Evolutionary conservation across 2,113 vertebrate genomes (phyloP).

Genomic region (Bothrops jararaca): DNA sequence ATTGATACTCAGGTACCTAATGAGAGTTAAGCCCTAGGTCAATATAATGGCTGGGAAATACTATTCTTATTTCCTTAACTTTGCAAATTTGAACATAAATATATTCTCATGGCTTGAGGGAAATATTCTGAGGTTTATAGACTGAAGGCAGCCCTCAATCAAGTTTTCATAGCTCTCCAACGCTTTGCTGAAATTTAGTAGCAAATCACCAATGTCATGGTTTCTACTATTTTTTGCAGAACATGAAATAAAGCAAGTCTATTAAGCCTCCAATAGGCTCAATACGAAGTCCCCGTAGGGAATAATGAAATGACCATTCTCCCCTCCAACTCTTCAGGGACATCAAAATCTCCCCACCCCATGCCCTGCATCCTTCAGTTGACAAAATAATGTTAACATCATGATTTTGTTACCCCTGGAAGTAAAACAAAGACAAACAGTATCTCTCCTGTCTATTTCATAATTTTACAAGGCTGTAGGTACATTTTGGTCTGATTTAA

Average conservation of each 20-base stretch:
- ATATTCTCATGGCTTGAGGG: neutral
- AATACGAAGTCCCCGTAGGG: neutral
- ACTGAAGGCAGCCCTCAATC: neutral
- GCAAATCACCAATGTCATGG: neutral
- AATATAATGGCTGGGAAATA: neutral
- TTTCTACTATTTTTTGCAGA: neutral
- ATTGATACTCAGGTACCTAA: conserved; percentile 59
- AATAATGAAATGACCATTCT: neutral
- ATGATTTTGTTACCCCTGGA: neutral
- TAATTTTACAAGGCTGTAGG: neutral
- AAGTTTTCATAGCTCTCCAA: neutral
- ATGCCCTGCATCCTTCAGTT: neutral
- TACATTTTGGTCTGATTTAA: neutral
- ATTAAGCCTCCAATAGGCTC: neutral
- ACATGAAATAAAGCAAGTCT: neutral
- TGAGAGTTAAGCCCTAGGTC: neutral
- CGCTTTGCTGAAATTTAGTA: neutral
- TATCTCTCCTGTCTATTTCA: neutral
- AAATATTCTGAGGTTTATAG: neutral
- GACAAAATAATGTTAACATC: neutral
- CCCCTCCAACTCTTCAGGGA: neutral
- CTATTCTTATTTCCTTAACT: neutral
- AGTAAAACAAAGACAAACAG: neutral
- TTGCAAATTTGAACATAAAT: neutral
- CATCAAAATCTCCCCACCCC: neutral